Conservation (phyloP, 2,888 invertebrate species). For the Ferrisia virgata region DNA sequence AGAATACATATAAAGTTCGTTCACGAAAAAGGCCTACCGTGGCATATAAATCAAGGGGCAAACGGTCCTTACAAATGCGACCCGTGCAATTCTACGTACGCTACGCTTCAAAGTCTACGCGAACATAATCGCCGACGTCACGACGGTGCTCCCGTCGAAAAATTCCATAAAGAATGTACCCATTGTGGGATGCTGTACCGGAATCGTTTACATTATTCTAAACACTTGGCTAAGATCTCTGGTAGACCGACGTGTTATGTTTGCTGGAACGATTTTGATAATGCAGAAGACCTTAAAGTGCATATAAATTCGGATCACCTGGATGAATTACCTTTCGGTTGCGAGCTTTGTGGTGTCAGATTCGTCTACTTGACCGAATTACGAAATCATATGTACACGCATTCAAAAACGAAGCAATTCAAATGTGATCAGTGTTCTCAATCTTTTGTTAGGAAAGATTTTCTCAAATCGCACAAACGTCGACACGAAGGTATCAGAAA, state of each 20-base stretch:
- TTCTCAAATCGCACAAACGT: constrained; percentile 33
- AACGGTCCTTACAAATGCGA: constrained; percentile 39
- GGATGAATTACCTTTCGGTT: constrained; percentile 37
- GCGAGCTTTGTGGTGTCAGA: constrained; percentile 5
- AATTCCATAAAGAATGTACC: constrained; percentile 16
- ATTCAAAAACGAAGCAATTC: constrained; percentile 19
- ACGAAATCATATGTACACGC: constrained; percentile 12
- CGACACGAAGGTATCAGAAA: constrained; percentile 9
- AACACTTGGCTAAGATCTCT: constrained; percentile 29
- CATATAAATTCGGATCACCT: constrained; percentile 31
- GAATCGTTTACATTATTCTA: constrained; percentile 29
- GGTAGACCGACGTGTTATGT: constrained; percentile 35
- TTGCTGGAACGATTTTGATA: constrained; percentile 37
- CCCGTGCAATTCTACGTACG: background rate
- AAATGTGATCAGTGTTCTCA: constrained; percentile 31
- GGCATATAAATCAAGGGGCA: constrained; percentile 28
- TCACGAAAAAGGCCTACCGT: constrained; percentile 37
- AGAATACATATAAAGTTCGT: constrained; percentile 30
- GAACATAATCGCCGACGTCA: constrained; percentile 25
- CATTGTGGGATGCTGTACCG: constrained; percentile 31
- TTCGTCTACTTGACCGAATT: constrained; percentile 35
- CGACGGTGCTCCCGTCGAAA: background rate
- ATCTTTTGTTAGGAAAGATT: constrained; percentile 32
- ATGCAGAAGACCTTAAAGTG: background rate
- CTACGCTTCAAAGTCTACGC: background rate